phyloP scores from a whole-genome alignment of 2,113 vertebrate genomes.

The Xiphophorus hellerii region DNA sequence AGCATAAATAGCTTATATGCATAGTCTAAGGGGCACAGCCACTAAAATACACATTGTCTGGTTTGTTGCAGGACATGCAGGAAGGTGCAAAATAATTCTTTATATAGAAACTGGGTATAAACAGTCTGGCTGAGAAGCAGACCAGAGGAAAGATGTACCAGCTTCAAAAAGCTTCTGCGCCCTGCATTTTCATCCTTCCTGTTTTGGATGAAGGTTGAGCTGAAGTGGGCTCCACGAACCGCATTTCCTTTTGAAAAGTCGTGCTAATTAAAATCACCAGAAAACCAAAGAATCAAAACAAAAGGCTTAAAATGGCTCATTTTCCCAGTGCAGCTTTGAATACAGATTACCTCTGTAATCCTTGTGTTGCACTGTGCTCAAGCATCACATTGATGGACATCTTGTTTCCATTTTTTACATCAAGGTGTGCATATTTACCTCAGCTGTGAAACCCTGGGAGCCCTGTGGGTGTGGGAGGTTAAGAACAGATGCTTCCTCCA shows the following conservation, averaged over 20 bases:
- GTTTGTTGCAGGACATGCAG: conserved; percentile 7
- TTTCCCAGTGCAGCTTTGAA: conserved; percentile 28
- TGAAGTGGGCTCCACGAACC: neutral
- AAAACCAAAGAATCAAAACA: conserved; percentile 26
- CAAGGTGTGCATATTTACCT: conserved; percentile 23
- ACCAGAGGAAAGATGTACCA: neutral
- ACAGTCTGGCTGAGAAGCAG: neutral
- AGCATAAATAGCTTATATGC: conserved; percentile 5
- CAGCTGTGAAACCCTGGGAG: conserved; percentile 26
- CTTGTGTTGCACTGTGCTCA: conserved; percentile 16
- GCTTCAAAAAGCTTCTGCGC: conserved; percentile 8
- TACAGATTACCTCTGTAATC: conserved; percentile 29
- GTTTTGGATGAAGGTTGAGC: conserved; percentile 14
- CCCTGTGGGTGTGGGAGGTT: conserved; percentile 10
- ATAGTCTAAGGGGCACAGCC: conserved; percentile 14
- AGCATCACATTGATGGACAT: conserved; percentile 13
- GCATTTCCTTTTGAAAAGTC: conserved; percentile 23
- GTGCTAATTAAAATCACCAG: conserved; percentile 43
- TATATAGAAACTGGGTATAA: neutral
- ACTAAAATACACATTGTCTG: conserved; percentile 6
- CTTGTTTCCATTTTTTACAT: conserved; percentile 12
- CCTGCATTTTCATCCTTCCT: neutral
- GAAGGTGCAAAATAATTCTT: conserved; percentile 17
- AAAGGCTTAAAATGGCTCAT: conserved; percentile 35
- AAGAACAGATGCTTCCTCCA: conserved; percentile 1